Percentiles rank a stretch among this genome's conserved stretches.
These are phyloP conservation scores for Burhinus oedicnemus DNA, from an alignment of 2,113 vertebrate species.

Conservation along the genomic window DNA sequence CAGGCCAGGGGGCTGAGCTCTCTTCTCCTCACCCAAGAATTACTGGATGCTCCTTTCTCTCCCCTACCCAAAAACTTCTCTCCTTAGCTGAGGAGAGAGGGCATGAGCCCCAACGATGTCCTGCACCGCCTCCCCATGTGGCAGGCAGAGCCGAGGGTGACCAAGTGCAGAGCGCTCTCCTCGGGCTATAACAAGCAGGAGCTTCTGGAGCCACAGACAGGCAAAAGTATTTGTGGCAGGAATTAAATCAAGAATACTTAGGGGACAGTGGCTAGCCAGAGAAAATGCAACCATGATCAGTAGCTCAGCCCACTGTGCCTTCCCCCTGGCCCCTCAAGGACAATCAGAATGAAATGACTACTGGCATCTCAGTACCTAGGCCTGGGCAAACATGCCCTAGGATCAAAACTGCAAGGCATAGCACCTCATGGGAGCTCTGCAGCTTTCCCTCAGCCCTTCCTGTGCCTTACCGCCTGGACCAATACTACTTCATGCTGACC, in stretches of 20 bases:
- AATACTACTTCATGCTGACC: background rate
- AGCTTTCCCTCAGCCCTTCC: background rate
- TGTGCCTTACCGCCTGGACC: background rate
- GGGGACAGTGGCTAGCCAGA: background rate
- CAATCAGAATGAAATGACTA: background rate
- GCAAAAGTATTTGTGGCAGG: background rate
- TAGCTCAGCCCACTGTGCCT: background rate
- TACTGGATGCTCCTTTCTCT: background rate
- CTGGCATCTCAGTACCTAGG: background rate
- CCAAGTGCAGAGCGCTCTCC: background rate
- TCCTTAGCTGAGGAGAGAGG: background rate
- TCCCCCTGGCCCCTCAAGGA: background rate
- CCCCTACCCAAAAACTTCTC: background rate
- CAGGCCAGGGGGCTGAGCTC: background rate
- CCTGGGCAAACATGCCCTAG: background rate
- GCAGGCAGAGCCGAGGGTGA: background rate
- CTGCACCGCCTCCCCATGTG: accelerated
- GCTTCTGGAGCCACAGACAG: background rate
- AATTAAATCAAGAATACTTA: background rate
- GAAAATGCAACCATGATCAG: background rate
- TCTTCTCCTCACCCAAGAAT: background rate
- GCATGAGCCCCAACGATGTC: background rate
- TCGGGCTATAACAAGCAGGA: background rate
- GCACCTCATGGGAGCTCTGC: background rate
- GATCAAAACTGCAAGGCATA: background rate